Conservation (phyloP, 2,797 vertebrate species). For the Chiloscyllium punctatum region DNA sequence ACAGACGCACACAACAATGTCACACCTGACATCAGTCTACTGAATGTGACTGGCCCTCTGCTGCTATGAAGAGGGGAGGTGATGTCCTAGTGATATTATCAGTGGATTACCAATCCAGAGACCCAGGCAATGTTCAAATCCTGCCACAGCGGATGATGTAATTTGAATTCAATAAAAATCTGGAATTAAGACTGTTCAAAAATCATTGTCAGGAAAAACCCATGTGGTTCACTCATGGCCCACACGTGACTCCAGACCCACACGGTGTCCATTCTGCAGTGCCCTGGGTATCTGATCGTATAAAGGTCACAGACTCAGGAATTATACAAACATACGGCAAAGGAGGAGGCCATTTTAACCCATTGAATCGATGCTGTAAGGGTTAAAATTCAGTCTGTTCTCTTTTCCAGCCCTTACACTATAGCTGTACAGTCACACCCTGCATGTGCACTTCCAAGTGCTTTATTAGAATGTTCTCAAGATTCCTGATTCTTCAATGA, state of each 20-base stretch:
- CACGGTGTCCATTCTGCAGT: too few relatives aligned
- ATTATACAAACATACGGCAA: neutral
- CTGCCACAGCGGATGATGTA: neutral
- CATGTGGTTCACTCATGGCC: too few relatives aligned
- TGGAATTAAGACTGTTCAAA: neutral
- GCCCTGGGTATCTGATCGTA: too few relatives aligned
- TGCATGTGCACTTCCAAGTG: neutral
- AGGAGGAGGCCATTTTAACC: neutral
- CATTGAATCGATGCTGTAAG: neutral
- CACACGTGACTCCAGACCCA: too few relatives aligned
- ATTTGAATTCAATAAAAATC: too few relatives aligned
- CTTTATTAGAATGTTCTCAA: neutral
- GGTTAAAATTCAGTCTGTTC: neutral
- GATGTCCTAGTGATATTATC: too few relatives aligned
- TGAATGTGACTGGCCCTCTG: neutral
- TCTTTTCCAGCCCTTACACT: neutral
- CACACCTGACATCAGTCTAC: neutral
- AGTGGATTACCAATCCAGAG: too few relatives aligned
- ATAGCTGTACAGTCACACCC: neutral
- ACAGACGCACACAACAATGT: neutral
- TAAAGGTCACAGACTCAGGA: too few relatives aligned
- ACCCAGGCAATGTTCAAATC: too few relatives aligned
- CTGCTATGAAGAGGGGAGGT: too few relatives aligned
- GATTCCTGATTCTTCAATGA: neutral
- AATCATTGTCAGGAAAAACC: neutral